Conservation (phyloP, 1,140 invertebrate genomes). For the Drosophila navojoa region DNA sequence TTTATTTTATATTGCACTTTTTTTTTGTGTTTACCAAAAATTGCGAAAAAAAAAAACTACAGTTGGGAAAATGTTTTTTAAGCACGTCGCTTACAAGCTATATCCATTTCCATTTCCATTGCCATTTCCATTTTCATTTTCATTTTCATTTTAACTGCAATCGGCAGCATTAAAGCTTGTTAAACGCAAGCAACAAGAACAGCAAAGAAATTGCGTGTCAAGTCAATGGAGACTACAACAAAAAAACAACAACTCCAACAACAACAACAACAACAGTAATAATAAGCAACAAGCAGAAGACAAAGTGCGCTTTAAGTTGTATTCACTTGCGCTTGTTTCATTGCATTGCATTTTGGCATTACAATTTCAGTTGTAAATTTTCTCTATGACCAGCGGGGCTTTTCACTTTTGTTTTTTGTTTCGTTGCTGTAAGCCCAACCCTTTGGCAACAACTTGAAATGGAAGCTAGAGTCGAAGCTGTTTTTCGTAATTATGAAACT, state of each 20-base stretch:
- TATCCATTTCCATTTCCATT: constrained; percentile 73
- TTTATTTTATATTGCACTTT: constrained; percentile 31
- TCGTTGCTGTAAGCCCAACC: neutral
- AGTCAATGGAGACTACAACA: constrained; percentile 42
- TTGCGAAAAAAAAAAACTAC: constrained; percentile 1
- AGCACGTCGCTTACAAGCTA: constrained; percentile 74
- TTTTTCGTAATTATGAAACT: constrained; percentile 72
- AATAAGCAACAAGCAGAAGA: constrained; percentile 14
- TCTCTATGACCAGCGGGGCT: constrained; percentile 54
- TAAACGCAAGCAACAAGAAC: constrained; percentile 57
- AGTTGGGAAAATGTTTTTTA: constrained; percentile 62
- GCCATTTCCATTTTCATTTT: constrained; percentile 37
- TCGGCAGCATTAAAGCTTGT: constrained; percentile 71
- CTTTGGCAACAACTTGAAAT: neutral
- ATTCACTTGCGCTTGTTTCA: constrained; percentile 50
- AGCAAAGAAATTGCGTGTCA: constrained; percentile 64
- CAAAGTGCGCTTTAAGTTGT: constrained; percentile 60
- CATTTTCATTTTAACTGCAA: constrained; percentile 68
- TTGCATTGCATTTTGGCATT: constrained; percentile 56
- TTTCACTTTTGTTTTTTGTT: constrained; percentile 50
- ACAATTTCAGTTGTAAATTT: constrained; percentile 62
- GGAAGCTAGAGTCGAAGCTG: constrained; percentile 19
- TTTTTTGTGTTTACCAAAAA: constrained; percentile 10
- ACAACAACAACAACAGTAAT: constrained; percentile 32
- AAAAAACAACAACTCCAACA: constrained; percentile 20